Evolutionary conservation across 2,888 invertebrate genomes (phyloP).

Genomic region (Saturnia japonica): DNA sequence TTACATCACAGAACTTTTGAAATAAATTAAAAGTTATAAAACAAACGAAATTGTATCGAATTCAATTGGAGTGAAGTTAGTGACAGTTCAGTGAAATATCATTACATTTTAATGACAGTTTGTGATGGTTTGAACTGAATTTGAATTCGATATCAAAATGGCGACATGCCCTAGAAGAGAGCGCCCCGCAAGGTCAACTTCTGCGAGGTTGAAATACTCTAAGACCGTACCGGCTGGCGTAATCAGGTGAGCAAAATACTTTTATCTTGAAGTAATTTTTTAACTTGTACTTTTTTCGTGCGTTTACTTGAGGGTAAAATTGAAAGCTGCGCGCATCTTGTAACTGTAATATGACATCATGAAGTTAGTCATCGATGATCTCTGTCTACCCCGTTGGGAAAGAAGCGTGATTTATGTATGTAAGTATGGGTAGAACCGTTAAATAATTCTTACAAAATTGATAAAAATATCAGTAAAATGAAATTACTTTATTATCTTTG

Average conservation of each 20-base stretch:
- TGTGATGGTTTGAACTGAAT: slow-evolving; percentile 21
- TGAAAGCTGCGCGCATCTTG: too few relatives aligned
- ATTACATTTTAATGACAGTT: slow-evolving; percentile 20
- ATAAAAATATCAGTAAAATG: too few relatives aligned
- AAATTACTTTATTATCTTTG: too few relatives aligned
- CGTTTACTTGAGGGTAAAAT: too few relatives aligned
- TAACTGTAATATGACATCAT: too few relatives aligned
- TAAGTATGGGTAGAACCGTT: too few relatives aligned
- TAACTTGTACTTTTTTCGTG: too few relatives aligned
- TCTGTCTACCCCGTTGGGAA: too few relatives aligned
- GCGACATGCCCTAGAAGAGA: slow-evolving; percentile 70
- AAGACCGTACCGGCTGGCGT: slow-evolving; percentile 71
- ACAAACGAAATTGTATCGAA: slow-evolving; percentile 23
- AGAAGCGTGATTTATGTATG: too few relatives aligned
- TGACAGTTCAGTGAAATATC: background rate
- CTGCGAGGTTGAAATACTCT: slow-evolving; percentile 69
- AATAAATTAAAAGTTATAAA: slow-evolving; percentile 32
- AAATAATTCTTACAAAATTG: too few relatives aligned
- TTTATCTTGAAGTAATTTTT: too few relatives aligned
- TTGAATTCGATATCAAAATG: slow-evolving; percentile 35
- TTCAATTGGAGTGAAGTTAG: slow-evolving; percentile 26
- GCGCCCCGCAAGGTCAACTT: slow-evolving; percentile 61
- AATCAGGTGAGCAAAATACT: slow-evolving; percentile 56
- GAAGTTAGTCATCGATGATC: too few relatives aligned
- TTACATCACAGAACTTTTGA: slow-evolving; percentile 34